Percentiles rank a stretch among this genome's conserved stretches.
These are phyloP conservation scores for Hirudinaria manillensis DNA, from an alignment of 2,888 invertebrate species.

Conservation along the genomic window DNA sequence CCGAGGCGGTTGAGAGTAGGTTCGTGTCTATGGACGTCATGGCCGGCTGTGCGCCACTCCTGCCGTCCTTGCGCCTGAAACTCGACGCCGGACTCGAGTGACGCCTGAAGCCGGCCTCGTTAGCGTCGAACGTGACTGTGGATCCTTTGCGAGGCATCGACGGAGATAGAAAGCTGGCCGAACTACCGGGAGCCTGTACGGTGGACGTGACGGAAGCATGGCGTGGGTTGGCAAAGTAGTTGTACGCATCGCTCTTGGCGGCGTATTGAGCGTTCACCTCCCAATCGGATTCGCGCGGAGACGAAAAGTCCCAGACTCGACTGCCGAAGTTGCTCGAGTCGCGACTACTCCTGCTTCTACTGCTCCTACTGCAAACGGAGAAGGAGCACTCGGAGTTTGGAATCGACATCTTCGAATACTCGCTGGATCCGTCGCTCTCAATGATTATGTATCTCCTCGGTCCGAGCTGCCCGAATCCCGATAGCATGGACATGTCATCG, in stretches of 20 bases:
- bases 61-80: constrained; percentile 37
- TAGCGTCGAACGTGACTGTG: constrained; percentile 39
- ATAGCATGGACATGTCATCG: constrained; percentile 32
- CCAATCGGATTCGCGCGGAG: constrained; percentile 40
- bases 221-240: constrained; percentile 16
- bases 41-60: background rate
- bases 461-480: constrained; percentile 32
- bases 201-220: constrained; percentile 29
- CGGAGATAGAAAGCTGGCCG: constrained; percentile 32
- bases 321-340: constrained; percentile 40
- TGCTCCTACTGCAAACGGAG: constrained; percentile 37
- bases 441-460: constrained; percentile 34
- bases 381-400: constrained; percentile 39
- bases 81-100: constrained; percentile 39
- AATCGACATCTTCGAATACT: constrained; percentile 38
- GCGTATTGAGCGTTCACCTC: constrained; percentile 38
- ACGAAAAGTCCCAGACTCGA: constrained; percentile 40
- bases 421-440: constrained; percentile 38
- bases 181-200: constrained; percentile 5
- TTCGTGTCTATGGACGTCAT: background rate
- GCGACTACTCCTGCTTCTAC: constrained; percentile 38
- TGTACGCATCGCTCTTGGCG: constrained; percentile 29
- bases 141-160: constrained; percentile 38
- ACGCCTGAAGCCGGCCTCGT: constrained; percentile 34
- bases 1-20: background rate